Conservation (phyloP, 1,140 invertebrate genomes). For the Listronotus bonariensis region DNA sequence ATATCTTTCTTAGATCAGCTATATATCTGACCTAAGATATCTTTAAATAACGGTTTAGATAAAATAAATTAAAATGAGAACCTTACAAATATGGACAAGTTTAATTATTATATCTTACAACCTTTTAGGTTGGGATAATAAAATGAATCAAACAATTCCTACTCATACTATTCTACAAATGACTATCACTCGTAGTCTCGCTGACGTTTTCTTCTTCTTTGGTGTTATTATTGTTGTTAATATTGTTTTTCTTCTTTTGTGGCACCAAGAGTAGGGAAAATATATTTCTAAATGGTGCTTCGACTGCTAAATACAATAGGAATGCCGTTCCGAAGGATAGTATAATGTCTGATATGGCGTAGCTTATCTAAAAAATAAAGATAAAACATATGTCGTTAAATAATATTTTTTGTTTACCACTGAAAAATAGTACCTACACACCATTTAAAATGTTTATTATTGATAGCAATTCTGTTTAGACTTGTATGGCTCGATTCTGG, state of each 20-base stretch:
- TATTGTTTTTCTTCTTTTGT: slow-evolving; percentile 16
- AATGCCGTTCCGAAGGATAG: slow-evolving; percentile 53
- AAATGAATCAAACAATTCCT: not conserved
- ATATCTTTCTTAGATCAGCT: no score
- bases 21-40: no score
- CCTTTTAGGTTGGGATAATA: no score
- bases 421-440: no score
- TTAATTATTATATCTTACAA: not conserved
- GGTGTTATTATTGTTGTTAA: not conserved
- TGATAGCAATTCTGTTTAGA: no score
- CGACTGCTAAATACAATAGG: slow-evolving; percentile 56
- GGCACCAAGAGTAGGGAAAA: slow-evolving; percentile 36
- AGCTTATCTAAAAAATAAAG: slow-evolving; percentile 40
- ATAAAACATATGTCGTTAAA: no score
- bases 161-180: slow-evolving; percentile 26
- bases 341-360: slow-evolving; percentile 52
- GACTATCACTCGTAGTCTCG: slow-evolving; percentile 40
- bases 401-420: no score
- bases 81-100: no score
- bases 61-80: no score
- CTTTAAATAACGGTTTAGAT: no score
- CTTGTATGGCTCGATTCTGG: no score
- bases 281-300: slow-evolving; percentile 59
- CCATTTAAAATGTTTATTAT: no score
- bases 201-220: slow-evolving; percentile 32